Evolutionary conservation across 2,113 vertebrate species (phyloP), one percentile per base, ranked within the genome.

Genomic region (Crotophaga sulcirostris): DNA sequence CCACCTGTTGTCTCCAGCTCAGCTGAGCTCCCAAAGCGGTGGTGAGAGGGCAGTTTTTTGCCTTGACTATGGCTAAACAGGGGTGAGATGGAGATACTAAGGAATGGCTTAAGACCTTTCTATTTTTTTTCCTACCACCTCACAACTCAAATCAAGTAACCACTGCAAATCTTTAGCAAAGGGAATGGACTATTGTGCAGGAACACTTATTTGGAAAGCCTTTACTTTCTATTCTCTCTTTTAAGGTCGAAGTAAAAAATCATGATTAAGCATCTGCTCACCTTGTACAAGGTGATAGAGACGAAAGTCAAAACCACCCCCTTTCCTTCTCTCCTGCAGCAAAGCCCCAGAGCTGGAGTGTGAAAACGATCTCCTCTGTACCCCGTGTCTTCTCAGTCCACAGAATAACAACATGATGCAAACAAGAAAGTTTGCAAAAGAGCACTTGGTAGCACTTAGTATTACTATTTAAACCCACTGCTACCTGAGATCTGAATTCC

Each of bases 1-100:
- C 51, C 20, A 68, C 23, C n/a, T 54, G 14, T 26, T 1, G 0
- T 11, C 25, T 70, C 16, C 1, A 2, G 29, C 45, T 54, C 52
- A 66, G 20, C 54, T 2, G 18, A 59, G 26, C 10, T 87, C 19
- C 67, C 33, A n/a, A 19, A 9, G 9, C 2, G 1, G 10, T 24
- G 31, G 52, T 60, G 23, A 11, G 49, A 38, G n/a, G 55, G 7
- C 14, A 33, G 25, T 36, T 92, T 73, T 42, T 77, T 4, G 0
- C 34, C 40, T 82, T 2, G 1, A 31, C 25, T 54, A 2, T 3
- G 38, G 25, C 33, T 84, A 45, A 89, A 11, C 19, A n/a, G 38
- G 28, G 5, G 2, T 64, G 24, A 0, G 3, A 49, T 49, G 47
- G 47, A 86, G 14, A 13, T 76, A 21, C 40, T 76, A 83, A 11